Base-by-base conservation (phyloP, 2,797 vertebrate genomes). In the Typhlichthys subterraneus region DNA sequence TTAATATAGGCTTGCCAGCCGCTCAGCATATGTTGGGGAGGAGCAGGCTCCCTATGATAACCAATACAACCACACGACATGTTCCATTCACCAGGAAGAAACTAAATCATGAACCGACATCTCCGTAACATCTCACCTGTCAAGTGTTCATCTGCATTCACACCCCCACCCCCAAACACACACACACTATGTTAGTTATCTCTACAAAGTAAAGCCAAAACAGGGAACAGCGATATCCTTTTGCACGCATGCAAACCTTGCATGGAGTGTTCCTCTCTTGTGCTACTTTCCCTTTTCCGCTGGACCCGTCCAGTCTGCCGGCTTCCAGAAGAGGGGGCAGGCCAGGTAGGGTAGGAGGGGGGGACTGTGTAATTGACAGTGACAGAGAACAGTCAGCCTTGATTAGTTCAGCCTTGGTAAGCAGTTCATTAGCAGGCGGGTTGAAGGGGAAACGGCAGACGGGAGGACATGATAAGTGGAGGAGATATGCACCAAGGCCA, bases 381-480 rank as follows among this genome's bases (percentile, higher is more conserved):
- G 92, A 92, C 92, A 92, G 85, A 89, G 85, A 90, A 86, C 88
- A 90, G 92, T 93, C 92, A 90, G 88, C 85, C 79, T 86, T 88
- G 90, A 93, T 93, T 93, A 92, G 91, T 90, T 91, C 83, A 87
- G 87, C 84, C 81, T 89, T 89, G 78, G 87, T 91, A 89, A 92
- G 88, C 87, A 90, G 87, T 92, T 92, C 89, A 92, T 93, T 92
- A 91, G 76, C 85, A 72, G 69, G 68, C 64, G 62, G 78, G 74
- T 83, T 83, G 87, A 77, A 77, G 70, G 73, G 69, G 59, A 65
- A 78, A 77, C 38, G 12, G 70, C 53, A 59, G 50, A 54, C 15
- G 45, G 69, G 52, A 53, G 76, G 59, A 63, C 76, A 69, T 29
- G 46, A 49, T 29, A 29, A 63, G 70, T 68, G 48, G 33, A 45